Conservation (phyloP, 2,797 vertebrate species). For the Phaenicophaeus curvirostris region DNA sequence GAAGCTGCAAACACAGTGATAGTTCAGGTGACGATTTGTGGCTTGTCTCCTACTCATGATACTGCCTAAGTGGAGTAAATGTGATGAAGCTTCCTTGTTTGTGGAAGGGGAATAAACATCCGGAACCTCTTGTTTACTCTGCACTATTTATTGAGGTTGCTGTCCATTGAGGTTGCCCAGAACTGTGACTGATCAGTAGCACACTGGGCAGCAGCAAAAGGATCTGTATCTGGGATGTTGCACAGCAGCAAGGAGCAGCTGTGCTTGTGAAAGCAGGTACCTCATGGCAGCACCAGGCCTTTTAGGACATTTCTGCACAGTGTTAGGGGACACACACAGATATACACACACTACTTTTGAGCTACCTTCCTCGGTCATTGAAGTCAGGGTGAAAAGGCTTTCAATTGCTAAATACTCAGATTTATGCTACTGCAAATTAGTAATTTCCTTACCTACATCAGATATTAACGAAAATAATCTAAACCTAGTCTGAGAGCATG, state of each 20-base stretch:
- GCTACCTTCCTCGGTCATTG: background rate
- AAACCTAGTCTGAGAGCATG: background rate
- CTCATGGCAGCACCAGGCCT: background rate
- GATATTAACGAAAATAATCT: background rate
- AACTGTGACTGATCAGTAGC: background rate
- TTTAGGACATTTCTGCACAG: background rate
- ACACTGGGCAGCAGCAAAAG: background rate
- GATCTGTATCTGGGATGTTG: background rate
- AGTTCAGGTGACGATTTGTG: background rate
- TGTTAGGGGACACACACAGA: rapidly evolving
- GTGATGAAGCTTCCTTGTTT: background rate
- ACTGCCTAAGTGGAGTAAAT: background rate
- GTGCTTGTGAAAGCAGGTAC: background rate
- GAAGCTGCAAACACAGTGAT: background rate
- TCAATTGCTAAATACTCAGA: background rate
- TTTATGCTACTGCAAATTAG: background rate
- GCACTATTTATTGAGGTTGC: background rate
- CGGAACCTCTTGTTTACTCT: background rate
- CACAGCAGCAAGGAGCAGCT: background rate
- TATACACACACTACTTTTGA: background rate
- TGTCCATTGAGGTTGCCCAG: background rate
- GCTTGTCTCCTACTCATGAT: background rate
- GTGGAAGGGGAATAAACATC: background rate
- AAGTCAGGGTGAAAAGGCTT: background rate
- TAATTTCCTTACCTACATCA: background rate